Conservation (phyloP, 2,113 vertebrate genomes). For the Canis aureus region DNA sequence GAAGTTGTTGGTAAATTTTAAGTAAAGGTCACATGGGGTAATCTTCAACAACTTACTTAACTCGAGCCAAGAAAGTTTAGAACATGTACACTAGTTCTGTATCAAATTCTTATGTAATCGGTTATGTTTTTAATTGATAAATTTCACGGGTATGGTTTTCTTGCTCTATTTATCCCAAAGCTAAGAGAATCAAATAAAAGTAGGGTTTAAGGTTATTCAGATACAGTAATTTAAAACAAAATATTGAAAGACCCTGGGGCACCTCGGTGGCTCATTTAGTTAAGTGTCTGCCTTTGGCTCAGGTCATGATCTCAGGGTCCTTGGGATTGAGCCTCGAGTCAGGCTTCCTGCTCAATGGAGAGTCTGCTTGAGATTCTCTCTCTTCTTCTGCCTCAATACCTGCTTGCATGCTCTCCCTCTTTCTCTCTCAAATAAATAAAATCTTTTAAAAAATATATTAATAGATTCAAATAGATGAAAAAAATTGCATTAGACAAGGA, state of each 20-base stretch:
- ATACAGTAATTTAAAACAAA: constrained; percentile 28
- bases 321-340: not conserved
- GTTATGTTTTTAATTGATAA: constrained; percentile 12
- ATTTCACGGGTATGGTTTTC: not conserved
- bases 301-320: not conserved
- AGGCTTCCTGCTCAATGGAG: not conserved
- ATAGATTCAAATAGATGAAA: not conserved
- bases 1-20: not conserved
- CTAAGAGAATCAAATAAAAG: constrained; percentile 48
- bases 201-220: constrained; percentile 39
- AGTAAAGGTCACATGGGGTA: not conserved
- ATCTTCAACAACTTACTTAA: not conserved
- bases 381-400: not conserved
- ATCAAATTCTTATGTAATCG: not conserved
- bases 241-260: not conserved
- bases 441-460: constrained; percentile 10
- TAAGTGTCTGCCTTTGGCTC: not conserved
- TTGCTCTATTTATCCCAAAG: constrained; percentile 9
- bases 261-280: not conserved
- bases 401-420: not conserved
- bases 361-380: not conserved
- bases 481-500: not conserved
- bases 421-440: not conserved
- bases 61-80: not conserved
- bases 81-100: not conserved